A percentile compares a stretch with the other conserved stretches of the same genome.
phyloP scores from a whole-genome alignment of 1,140 invertebrate genomes.

The Drosophila lini region DNA sequence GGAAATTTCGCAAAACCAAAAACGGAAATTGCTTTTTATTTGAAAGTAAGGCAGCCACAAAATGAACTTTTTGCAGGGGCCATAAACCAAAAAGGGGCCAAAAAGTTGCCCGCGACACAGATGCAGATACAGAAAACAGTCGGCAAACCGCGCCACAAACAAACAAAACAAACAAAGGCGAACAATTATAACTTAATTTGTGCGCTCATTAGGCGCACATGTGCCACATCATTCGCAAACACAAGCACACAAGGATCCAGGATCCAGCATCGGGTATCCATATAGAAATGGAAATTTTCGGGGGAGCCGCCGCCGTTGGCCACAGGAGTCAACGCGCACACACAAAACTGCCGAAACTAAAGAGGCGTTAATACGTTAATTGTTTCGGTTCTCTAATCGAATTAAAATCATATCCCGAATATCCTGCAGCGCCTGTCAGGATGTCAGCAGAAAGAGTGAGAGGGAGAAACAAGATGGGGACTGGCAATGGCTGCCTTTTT shows the following conservation, averaged over 20 bases:
- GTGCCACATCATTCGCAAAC: constrained; percentile 39
- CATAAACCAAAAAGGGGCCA: constrained; percentile 34
- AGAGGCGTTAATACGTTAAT: constrained; percentile 84
- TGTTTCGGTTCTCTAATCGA: constrained; percentile 84
- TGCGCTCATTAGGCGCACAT: constrained; percentile 78
- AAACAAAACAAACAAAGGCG: constrained; percentile 66
- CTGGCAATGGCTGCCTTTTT: constrained; percentile 55
- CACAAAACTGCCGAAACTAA: constrained; percentile 61
- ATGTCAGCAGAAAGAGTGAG: constrained; percentile 22
- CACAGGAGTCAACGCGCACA: constrained; percentile 62
- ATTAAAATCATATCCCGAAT: constrained; percentile 83
- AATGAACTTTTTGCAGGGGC: constrained; percentile 50
- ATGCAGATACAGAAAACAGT: constrained; percentile 47
- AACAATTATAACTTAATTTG: constrained; percentile 83
- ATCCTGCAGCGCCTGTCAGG: constrained; percentile 63
- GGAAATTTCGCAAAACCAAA: background rate
- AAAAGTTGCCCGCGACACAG: constrained; percentile 44
- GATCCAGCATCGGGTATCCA: constrained; percentile 18
- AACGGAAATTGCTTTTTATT: constrained; percentile 48
- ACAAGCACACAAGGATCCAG: constrained; percentile 21
- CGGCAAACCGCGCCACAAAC: constrained; percentile 41
- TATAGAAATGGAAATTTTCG: constrained; percentile 39
- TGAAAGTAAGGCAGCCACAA: constrained; percentile 21
- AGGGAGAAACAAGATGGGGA: background rate
- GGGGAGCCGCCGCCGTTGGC: constrained; percentile 24